These are phyloP conservation scores for Chloroceryle aenea DNA, from an alignment of 2,113 vertebrate species.

Conservation along the genomic window DNA sequence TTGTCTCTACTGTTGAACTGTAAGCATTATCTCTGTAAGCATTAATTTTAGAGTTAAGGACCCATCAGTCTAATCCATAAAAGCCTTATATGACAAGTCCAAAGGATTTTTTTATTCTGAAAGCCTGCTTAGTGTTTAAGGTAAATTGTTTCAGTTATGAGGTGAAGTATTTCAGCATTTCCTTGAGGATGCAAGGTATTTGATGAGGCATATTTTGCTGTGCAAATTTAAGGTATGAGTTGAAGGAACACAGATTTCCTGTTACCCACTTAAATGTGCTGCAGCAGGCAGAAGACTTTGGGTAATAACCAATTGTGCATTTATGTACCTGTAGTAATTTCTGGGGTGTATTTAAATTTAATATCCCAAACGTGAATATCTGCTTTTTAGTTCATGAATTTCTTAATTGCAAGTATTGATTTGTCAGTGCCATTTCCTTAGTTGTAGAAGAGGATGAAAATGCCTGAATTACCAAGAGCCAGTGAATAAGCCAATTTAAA, in stretches of 20 bases:
- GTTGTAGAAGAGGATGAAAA: background rate
- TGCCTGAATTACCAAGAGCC: background rate
- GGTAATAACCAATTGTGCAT: background rate
- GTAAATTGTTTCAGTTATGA: background rate
- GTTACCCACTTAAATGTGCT: background rate
- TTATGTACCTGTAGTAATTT: background rate
- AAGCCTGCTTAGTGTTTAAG: background rate
- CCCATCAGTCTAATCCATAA: background rate
- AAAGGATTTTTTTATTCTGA: background rate
- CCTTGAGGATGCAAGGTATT: background rate
- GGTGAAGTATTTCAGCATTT: background rate
- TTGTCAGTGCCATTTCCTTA: background rate
- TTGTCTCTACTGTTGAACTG: background rate
- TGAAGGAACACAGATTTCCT: background rate
- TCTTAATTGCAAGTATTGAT: background rate
- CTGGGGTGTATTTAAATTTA: background rate
- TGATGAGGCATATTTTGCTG: background rate
- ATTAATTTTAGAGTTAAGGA: background rate
- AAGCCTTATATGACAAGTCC: background rate
- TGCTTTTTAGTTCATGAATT: background rate
- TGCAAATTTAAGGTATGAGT: background rate
- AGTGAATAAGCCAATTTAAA: background rate
- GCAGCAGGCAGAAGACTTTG: background rate
- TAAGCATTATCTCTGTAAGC: background rate
- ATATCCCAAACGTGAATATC: background rate